Percentiles rank a stretch among this genome's conserved stretches.
Conservation (phyloP, 2,113 vertebrate species). For the Lamprotornis superbus region DNA sequence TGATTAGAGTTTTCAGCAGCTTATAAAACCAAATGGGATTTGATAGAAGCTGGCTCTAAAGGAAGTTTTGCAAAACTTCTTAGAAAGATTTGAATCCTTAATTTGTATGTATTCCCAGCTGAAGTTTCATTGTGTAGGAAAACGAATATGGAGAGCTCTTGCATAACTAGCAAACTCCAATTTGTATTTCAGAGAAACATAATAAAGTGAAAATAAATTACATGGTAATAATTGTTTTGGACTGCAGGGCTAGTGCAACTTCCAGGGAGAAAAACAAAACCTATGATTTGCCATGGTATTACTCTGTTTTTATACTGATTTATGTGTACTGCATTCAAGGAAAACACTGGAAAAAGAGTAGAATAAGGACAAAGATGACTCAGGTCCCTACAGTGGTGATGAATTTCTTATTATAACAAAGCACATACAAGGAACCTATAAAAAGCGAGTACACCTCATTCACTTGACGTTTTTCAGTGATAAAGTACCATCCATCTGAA, state of each 20-base stretch:
- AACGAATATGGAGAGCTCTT: slow-evolving; percentile 26
- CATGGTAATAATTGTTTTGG: slow-evolving; percentile 34
- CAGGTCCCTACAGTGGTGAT: not conserved
- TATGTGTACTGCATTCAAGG: slow-evolving; percentile 8
- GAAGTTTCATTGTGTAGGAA: slow-evolving; percentile 31
- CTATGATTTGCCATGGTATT: slow-evolving; percentile 21
- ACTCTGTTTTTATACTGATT: not conserved
- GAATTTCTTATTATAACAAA: slow-evolving; percentile 6
- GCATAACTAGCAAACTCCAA: not conserved
- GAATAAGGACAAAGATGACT: slow-evolving; percentile 36
- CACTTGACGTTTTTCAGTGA: slow-evolving; percentile 14
- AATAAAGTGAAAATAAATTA: slow-evolving; percentile 48
- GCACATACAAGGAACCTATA: not conserved
- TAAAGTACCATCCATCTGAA: not conserved
- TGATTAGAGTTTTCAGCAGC: slow-evolving; percentile 41
- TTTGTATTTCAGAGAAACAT: slow-evolving; percentile 14
- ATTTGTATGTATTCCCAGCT: slow-evolving; percentile 17
- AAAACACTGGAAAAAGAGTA: slow-evolving; percentile 11
- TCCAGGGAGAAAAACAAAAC: slow-evolving; percentile 45
- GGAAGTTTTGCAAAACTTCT: slow-evolving; percentile 34
- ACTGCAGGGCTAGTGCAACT: not conserved
- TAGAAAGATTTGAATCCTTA: slow-evolving; percentile 44
- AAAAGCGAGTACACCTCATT: not conserved
- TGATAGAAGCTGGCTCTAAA: slow-evolving; percentile 6
- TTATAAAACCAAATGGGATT: slow-evolving; percentile 47